Conservation (phyloP, 2,113 vertebrate genomes). For the Haemorhous mexicanus region DNA sequence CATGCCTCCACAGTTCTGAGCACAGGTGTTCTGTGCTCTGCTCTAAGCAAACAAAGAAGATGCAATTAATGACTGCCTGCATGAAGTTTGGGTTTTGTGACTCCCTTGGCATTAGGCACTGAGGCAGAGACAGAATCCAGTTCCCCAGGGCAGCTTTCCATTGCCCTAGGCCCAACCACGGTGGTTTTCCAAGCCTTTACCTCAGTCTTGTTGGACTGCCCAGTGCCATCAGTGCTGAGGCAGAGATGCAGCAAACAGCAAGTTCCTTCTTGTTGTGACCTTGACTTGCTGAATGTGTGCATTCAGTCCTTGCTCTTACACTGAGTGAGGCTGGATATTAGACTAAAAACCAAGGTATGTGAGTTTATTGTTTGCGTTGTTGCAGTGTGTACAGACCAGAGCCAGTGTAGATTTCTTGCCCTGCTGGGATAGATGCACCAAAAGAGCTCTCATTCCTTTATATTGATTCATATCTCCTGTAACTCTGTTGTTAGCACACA, state of each 20-base stretch:
- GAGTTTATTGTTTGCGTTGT: background rate
- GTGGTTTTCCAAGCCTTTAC: background rate
- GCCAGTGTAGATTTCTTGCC: background rate
- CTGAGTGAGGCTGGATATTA: background rate
- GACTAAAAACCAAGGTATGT: background rate
- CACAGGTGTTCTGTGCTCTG: background rate
- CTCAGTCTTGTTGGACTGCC: background rate
- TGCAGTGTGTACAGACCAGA: fast-evolving
- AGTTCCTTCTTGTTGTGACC: background rate
- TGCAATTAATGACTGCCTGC: conserved; percentile 3
- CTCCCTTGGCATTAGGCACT: background rate
- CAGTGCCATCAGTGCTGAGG: background rate
- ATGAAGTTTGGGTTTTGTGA: background rate
- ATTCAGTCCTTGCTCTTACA: background rate
- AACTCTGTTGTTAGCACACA: background rate
- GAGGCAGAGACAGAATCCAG: background rate
- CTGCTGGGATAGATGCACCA: no score
- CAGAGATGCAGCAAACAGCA: background rate
- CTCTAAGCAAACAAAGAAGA: background rate
- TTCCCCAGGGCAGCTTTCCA: background rate
- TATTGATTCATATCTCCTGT: background rate
- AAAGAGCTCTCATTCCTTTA: background rate
- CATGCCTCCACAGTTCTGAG: background rate
- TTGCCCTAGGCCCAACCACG: background rate
- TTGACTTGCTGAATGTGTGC: background rate